Percentiles rank a stretch among this genome's conserved stretches.
These are phyloP conservation scores for Channallabes apus DNA, from an alignment of 2,797 vertebrate species.

Conservation along the genomic window DNA sequence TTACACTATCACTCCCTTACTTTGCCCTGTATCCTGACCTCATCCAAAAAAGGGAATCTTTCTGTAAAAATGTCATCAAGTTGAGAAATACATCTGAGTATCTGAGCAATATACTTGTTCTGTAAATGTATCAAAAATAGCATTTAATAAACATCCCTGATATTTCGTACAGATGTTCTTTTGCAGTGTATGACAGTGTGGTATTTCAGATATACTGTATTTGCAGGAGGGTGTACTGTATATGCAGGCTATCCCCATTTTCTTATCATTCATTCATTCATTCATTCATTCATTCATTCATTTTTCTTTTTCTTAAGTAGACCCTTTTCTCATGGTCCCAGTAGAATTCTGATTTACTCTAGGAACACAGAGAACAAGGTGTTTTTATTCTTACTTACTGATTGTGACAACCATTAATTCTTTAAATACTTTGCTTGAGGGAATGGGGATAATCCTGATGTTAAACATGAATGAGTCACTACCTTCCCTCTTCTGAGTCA, in stretches of 20 bases:
- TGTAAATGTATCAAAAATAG: neutral
- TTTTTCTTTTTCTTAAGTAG: no score
- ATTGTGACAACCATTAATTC: neutral
- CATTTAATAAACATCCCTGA: neutral
- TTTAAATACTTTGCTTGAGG: constrained; percentile 10
- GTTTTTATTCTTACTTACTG: neutral
- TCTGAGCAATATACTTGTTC: neutral
- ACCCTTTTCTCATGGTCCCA: neutral
- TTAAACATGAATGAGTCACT: constrained; percentile 19
- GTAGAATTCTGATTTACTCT: neutral
- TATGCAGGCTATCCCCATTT: neutral
- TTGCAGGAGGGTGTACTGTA: neutral
- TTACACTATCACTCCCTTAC: constrained; percentile 10
- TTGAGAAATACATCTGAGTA: constrained; percentile 3
- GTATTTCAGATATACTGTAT: neutral
- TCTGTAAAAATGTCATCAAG: constrained; percentile 6
- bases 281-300: neutral
- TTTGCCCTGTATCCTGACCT: neutral
- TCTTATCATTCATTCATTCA: neutral
- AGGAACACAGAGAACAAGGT: neutral
- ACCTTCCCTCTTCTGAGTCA: neutral
- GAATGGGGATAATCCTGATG: neutral
- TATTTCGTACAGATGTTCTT: neutral
- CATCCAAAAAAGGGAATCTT: constrained; percentile 21
- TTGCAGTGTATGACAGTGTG: neutral